Percentiles rank a stretch among this genome's conserved stretches.
Evolutionary conservation across 1,140 invertebrate species (phyloP).

Genomic region (Gryllus bimaculatus): DNA sequence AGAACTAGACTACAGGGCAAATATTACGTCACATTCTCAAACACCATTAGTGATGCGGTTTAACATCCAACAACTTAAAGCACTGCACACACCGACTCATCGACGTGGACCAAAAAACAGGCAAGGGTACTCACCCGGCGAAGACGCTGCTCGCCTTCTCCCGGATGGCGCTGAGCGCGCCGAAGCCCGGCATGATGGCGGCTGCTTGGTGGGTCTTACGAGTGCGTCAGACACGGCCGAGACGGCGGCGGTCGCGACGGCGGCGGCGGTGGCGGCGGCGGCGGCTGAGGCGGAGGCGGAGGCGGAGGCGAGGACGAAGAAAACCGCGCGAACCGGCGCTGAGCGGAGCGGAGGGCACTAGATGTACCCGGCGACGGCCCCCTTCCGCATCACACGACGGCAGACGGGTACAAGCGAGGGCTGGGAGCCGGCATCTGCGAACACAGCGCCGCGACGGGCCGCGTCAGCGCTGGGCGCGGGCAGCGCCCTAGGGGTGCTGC

Average conservation of each 20-base stretch:
- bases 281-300: neutral
- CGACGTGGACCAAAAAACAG: neutral
- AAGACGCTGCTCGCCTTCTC: conserved; percentile 15
- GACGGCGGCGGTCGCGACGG: no score
- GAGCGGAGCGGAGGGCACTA: neutral
- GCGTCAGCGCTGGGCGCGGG: no score
- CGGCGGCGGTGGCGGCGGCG: neutral
- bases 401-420: neutral
- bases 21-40: no score
- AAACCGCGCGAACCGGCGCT: neutral
- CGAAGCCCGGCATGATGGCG: conserved; percentile 16
- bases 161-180: conserved; percentile 10
- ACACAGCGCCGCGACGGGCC: neutral
- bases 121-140: conserved; percentile 8
- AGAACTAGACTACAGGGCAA: no score
- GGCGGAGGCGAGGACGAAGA: neutral
- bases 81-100: no score
- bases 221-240: no score
- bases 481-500: no score
- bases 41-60: no score
- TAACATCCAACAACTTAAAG: no score
- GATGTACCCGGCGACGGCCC: no score
- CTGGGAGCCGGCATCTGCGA: neutral
- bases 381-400: neutral
- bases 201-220: neutral